Evolutionary conservation across 2,113 vertebrate species (phyloP), one percentile per base, ranked within the genome.

Genomic region (Cyprinus carpio): DNA sequence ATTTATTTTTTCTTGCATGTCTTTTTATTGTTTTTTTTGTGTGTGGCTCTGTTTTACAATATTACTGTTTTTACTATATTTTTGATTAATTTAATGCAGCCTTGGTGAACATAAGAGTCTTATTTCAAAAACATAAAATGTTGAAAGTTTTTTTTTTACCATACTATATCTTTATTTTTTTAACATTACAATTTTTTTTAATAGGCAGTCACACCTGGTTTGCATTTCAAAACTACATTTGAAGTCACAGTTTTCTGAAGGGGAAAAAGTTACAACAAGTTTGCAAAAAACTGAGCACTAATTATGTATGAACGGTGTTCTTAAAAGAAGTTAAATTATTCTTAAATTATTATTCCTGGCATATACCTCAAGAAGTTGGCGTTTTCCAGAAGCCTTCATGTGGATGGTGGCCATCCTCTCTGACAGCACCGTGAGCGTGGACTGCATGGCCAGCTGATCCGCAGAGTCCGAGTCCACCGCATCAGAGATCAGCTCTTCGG

Each of bases 371-470:
- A 99, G 88, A 0, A 99, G 95, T 84, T 98, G 98, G 2, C 95
- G 91, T 89, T 98, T 99, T 69, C 98, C 97, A 0, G 96, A 96
- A 0, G 98, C 98, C 87, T 98, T 98, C 97, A 98, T 99, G 85
- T 93, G 94, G 91, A 99, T 99, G 40, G 98, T 99, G 88, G 97
- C 96, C 97, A 99, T 99, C 12, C 98, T 91, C 88, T 99, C 97
- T 0, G 95, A 96, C 85, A 99, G 89, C 62, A 99, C 97, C 0
- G 96, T 99, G n/a, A 99, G 96, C 0, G 97, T 98, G 46, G 98
- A 98, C 89, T 97, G 97, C 74, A 99, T 87, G 23, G 97, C 96
- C 90, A 98, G 90, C 85, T 97, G 98, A 85, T 98, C 96, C 0
- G 93, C 95, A 0, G 95, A 89, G 88, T 99, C 97, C 0, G 94